Evolutionary conservation across 2,888 invertebrate genomes (phyloP), one percentile per base, ranked within the genome.

Genomic region (Amphiduros pacificus): DNA sequence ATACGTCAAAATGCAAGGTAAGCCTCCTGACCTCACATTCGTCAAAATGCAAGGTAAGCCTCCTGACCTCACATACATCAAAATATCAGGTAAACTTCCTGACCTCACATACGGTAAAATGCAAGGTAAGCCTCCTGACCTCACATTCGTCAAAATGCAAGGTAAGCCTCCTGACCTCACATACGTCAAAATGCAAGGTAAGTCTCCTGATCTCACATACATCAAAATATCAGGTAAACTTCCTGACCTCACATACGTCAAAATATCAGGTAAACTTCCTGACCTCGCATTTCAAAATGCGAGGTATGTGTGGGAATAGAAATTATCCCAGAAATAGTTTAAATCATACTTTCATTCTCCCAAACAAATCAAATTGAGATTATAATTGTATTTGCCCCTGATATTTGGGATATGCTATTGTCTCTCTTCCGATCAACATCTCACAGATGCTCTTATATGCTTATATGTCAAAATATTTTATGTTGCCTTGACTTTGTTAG

Each of bases 71-170:
- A n/a, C 22, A 9, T 49, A 20, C n/a, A n/a, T n/a, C n/a, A n/a
- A n/a, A n/a, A n/a, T n/a, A n/a, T n/a, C n/a, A n/a, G n/a, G 96
- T 85, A 96, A 98, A 11, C 91, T 98, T 85, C 90, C 95, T 0
- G 89, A 89, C 57, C 86, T 93, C 72, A 88, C 86, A 40, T 99
- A 99, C 82, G 88, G 92, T 0, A 90, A 92, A 83, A 86, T 96
- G 0, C 77, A 78, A 78, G 84, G 84, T 84, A 52, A 68, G n/a
- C n/a, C n/a, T n/a, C n/a, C n/a, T n/a, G n/a, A n/a, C n/a, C n/a
- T n/a, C n/a, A n/a, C n/a, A n/a, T n/a, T n/a, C n/a, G n/a, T n/a
- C n/a, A n/a, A n/a, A n/a, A n/a, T n/a, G n/a, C n/a, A n/a, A n/a
- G n/a, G 96, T 85, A 96, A 98, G 11, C 91, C 98, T 85, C 90